These are phyloP conservation scores for Temnothorax longispinosus DNA, from an alignment of 1,140 invertebrate species.

Conservation along the genomic window DNA sequence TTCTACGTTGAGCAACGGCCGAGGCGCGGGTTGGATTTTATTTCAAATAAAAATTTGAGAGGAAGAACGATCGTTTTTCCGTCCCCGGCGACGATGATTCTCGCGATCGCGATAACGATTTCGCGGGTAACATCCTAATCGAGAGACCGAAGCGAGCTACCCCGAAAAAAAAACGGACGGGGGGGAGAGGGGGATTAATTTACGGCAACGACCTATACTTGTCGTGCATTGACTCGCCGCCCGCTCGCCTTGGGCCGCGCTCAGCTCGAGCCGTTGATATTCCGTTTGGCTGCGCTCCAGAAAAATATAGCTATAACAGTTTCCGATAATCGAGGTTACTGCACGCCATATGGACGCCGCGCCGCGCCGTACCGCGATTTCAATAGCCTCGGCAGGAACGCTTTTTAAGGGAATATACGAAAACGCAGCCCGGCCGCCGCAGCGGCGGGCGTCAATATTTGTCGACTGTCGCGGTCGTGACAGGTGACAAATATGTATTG, in stretches of 20 bases:
- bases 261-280: constrained; percentile 70
- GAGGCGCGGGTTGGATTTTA: background rate
- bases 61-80: too few species aligned
- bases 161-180: too few species aligned
- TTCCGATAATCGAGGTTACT: constrained; percentile 77
- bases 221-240: constrained; percentile 76
- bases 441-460: background rate
- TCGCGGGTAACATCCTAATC: too few species aligned
- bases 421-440: background rate
- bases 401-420: too few species aligned
- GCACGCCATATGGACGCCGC: constrained; percentile 58
- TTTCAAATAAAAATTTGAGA: background rate
- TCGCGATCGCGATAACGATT: too few species aligned
- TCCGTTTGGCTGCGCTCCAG: constrained; percentile 77
- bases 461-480: background rate
- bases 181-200: constrained; percentile 51
- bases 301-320: constrained; percentile 58
- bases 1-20: constrained; percentile 13
- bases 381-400: background rate
- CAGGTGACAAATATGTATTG: background rate
- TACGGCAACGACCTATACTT: constrained; percentile 64
- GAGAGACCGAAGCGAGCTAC: too few species aligned
- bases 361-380: constrained; percentile 12
- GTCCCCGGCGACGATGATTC: too few species aligned
- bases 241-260: constrained; percentile 35